Evolutionary conservation across 2,797 vertebrate genomes (phyloP).

Genomic region (Pseudomugil tenellus): DNA sequence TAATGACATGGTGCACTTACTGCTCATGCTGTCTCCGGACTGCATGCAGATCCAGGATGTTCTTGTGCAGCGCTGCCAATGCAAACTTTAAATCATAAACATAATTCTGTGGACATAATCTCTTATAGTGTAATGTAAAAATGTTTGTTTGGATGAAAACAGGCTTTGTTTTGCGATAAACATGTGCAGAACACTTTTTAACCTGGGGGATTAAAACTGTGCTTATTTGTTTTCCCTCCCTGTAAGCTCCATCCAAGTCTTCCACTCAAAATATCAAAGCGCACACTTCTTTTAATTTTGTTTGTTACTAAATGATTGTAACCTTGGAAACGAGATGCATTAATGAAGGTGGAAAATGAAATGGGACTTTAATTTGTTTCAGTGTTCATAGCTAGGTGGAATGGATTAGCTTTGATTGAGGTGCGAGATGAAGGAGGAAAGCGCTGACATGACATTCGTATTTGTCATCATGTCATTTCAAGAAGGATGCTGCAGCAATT

Average conservation of each 20-base stretch:
- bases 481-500: conserved; percentile 83
- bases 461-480: conserved; percentile 85
- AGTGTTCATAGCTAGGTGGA: conserved; percentile 76
- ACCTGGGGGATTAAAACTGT: conserved; percentile 65
- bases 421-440: conserved; percentile 79
- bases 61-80: conserved; percentile 24
- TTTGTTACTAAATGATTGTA: conserved; percentile 80
- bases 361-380: conserved; percentile 82
- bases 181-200: conserved; percentile 63
- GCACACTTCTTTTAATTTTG: conserved; percentile 70
- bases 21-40: conserved; percentile 48
- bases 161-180: conserved; percentile 72
- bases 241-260: conserved; percentile 62
- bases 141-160: conserved; percentile 64
- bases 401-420: conserved; percentile 85
- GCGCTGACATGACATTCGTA: conserved; percentile 83
- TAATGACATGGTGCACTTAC: conserved; percentile 63
- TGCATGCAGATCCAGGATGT: conserved; percentile 35
- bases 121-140: conserved; percentile 65
- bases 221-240: conserved; percentile 53
- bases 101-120: conserved; percentile 54
- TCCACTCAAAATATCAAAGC: conserved; percentile 71
- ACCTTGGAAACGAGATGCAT: conserved; percentile 82
- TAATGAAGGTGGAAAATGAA: conserved; percentile 84
- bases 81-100: conserved; percentile 53